Percentiles rank a stretch among this genome's conserved stretches.
phyloP scores from a whole-genome alignment of 1,140 invertebrate genomes.

The Bombus vancouverensis region DNA sequence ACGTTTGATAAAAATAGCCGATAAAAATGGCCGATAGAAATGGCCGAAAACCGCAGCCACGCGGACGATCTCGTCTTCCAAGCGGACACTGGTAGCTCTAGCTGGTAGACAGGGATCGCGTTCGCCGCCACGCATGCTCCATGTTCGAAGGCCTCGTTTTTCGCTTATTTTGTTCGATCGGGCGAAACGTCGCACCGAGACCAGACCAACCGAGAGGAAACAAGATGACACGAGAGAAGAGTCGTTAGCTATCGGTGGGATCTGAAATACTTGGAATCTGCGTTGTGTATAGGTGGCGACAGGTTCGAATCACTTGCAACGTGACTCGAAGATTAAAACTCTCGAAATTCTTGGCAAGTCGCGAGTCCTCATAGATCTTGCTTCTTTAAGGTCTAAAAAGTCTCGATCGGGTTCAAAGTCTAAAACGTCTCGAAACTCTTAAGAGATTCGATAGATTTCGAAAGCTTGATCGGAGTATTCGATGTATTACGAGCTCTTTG shows the following conservation, averaged over 20 bases:
- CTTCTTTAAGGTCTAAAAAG: too few species aligned
- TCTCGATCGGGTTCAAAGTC: too few species aligned
- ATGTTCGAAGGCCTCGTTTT: slow-evolving; percentile 6
- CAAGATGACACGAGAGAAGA: background rate
- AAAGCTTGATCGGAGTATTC: too few species aligned
- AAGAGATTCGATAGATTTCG: too few species aligned
- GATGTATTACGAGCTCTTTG: too few species aligned
- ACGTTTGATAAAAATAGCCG: background rate
- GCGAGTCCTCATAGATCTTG: too few species aligned
- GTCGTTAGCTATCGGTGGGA: background rate
- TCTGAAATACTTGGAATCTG: too few species aligned
- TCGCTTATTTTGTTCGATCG: background rate
- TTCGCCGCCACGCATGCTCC: background rate
- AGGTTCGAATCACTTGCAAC: too few species aligned
- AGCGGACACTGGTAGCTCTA: background rate
- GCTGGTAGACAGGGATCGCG: slow-evolving; percentile 3
- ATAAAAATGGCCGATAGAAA: slow-evolving; percentile 35
- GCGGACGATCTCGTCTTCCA: slow-evolving; percentile 27
- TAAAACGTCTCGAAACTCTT: too few species aligned
- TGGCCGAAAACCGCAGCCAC: slow-evolving; percentile 40
- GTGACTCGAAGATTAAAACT: too few species aligned
- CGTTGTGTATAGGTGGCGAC: too few species aligned
- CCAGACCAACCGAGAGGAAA: background rate
- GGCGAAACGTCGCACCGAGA: background rate
- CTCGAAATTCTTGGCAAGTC: too few species aligned